phyloP scores from a whole-genome alignment of 1,140 invertebrate genomes.

The Temnothorax curvispinosus region DNA sequence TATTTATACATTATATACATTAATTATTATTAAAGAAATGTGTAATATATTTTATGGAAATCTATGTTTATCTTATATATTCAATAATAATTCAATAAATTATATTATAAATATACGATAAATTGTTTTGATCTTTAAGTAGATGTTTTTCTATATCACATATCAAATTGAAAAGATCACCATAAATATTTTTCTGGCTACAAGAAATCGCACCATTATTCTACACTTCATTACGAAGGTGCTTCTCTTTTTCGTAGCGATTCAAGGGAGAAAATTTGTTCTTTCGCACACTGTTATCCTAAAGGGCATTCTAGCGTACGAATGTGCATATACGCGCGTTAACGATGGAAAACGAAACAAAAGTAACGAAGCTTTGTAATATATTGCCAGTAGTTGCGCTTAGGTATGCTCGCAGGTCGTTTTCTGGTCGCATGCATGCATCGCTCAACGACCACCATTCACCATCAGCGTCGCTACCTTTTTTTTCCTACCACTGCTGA shows the following conservation, averaged over 20 bases:
- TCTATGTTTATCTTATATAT: not conserved
- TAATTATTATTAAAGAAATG: not conserved
- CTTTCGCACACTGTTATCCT: constrained; percentile 37
- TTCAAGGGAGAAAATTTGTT: constrained; percentile 38
- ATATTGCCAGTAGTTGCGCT: constrained; percentile 70
- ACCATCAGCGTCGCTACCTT: not conserved
- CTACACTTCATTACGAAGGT: constrained; percentile 25
- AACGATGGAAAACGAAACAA: constrained; percentile 75
- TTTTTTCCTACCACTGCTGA: not conserved
- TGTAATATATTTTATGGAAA: not conserved
- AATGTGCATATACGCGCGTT: constrained; percentile 56
- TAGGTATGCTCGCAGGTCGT: constrained; percentile 50
- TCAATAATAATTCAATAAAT: not conserved
- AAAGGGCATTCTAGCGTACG: not conserved
- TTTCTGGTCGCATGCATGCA: constrained; percentile 41
- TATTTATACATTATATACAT: not conserved
- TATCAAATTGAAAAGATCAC: not conserved
- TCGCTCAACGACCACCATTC: constrained; percentile 24
- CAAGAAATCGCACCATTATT: constrained; percentile 15
- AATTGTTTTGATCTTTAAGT: not conserved
- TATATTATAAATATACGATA: not conserved
- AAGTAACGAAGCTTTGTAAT: constrained; percentile 73
- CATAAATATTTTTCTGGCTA: not conserved
- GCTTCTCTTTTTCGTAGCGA: constrained; percentile 22
- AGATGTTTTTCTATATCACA: not conserved